phyloP scores from a whole-genome alignment of 92 coral and sea anemone species.

The Umimayanthus chanpuru region DNA sequence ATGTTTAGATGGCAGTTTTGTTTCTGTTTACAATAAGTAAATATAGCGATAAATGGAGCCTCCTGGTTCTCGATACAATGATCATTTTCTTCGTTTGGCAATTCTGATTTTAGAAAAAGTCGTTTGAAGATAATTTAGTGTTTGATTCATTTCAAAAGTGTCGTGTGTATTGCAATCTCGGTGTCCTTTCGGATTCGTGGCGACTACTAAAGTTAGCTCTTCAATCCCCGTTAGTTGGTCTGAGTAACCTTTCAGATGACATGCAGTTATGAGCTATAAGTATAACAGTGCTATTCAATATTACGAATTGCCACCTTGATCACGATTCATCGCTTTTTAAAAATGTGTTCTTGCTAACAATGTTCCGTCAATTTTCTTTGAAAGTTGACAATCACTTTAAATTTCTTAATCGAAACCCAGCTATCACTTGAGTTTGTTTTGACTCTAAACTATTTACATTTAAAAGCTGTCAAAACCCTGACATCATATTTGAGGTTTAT shows the following conservation, averaged over 20 bases:
- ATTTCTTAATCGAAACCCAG: not conserved
- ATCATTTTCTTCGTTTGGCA: not conserved
- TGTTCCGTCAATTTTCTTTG: not conserved
- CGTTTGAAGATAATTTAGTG: not conserved
- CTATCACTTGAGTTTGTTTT: constrained; percentile 9
- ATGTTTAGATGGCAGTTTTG: not conserved
- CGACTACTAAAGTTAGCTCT: not conserved
- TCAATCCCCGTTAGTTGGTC: not conserved
- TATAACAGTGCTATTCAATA: not conserved
- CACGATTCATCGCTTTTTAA: not conserved
- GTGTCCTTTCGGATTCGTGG: not conserved
- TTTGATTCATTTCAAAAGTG: not conserved
- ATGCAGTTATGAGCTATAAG: not conserved
- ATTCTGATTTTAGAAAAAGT: not conserved
- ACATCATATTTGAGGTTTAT: not conserved
- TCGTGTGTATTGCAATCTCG: not conserved
- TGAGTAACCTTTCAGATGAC: not conserved
- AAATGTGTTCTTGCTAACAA: not conserved
- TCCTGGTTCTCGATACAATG: not conserved
- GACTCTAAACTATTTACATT: constrained; percentile 13
- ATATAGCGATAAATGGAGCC: not conserved
- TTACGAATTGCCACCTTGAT: not conserved
- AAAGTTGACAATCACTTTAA: not conserved
- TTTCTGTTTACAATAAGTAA: not conserved
- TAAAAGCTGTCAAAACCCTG: constrained; percentile 7